Evolutionary conservation across 2,888 invertebrate species (phyloP), one percentile per base, ranked within the genome.

Genomic region (Phyllotreta striolata): DNA sequence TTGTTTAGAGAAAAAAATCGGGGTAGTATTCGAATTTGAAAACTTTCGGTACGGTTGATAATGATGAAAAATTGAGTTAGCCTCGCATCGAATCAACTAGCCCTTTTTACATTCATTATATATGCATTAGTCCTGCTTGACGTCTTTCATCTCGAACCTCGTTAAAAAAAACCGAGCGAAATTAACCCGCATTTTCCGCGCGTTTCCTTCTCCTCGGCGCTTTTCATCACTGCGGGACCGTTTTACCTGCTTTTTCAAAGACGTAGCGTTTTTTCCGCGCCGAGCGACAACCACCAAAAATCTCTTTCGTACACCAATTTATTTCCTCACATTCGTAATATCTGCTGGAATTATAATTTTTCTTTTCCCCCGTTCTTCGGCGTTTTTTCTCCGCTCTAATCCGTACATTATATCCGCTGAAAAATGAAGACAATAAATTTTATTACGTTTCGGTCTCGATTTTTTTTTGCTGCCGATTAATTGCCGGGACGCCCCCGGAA

Each of bases 401-500:
- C 60, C 60, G 52, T 41, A 60, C 52, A 60, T 52, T 60, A 60
- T 60, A 44, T 24, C 52, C 60, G 52, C 39, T 60, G 60, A 60
- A 60, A 60, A 60, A 60, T 60, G 60, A 60, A 54, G 52, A 60
- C 52, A 60, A 60, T 60, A 60, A 60, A 60, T 60, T 60, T 60
- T 54, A 60, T 60, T 54, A 44, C 60, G 54, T 54, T 44, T 54
- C 60, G n/a, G 37, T 14, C 13, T 9, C 59, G 41, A 51, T 59
- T 59, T 43, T 59, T 59, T 59, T 59, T 59, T 59, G 24, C 14
- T 49, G 14, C 51, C 34, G 40, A 60, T 60, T 60, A 60, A 54
- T 60, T 44, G 60, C 52, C n/a, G 43, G 47, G 47, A 14, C 47
- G 24, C 2, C 14, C n/a, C 8, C 47, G 7, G 34, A 47, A 47